Percentiles rank a stretch among this genome's conserved stretches.
These are phyloP conservation scores for Microcebus ravelobensis DNA, from an alignment of 2,113 vertebrate genomes.

Conservation along the genomic window DNA sequence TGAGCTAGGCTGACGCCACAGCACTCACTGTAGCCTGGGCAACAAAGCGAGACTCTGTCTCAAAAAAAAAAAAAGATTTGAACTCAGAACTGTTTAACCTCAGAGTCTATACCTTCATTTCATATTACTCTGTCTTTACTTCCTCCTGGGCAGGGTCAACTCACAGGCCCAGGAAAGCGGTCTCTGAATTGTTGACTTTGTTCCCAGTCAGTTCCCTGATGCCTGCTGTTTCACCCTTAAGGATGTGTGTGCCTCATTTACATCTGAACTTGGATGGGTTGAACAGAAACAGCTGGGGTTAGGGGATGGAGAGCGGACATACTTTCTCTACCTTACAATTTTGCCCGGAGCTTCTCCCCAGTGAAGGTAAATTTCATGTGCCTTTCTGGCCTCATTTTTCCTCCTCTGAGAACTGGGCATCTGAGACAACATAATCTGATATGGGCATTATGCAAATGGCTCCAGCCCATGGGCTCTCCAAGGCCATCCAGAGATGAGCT, in stretches of 20 bases:
- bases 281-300: background rate
- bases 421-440: background rate
- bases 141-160: background rate
- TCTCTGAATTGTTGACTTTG: background rate
- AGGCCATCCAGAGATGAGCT: background rate
- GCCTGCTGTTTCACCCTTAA: background rate
- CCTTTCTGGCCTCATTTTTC: background rate
- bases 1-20: too few species aligned
- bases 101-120: background rate
- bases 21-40: too few species aligned
- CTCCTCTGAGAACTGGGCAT: background rate
- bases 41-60: too few species aligned
- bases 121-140: background rate
- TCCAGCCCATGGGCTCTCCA: background rate
- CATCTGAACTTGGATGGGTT: background rate
- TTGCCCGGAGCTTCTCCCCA: background rate
- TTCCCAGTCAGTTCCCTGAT: background rate
- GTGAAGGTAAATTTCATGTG: conserved; percentile 12
- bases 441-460: background rate
- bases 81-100: background rate
- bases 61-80: background rate
- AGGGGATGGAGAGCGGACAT: background rate
- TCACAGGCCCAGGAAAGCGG: background rate
- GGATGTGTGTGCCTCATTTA: background rate
- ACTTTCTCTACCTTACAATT: background rate